Evolutionary conservation across 1,140 invertebrate genomes (phyloP).

Genomic region (Physella acuta): DNA sequence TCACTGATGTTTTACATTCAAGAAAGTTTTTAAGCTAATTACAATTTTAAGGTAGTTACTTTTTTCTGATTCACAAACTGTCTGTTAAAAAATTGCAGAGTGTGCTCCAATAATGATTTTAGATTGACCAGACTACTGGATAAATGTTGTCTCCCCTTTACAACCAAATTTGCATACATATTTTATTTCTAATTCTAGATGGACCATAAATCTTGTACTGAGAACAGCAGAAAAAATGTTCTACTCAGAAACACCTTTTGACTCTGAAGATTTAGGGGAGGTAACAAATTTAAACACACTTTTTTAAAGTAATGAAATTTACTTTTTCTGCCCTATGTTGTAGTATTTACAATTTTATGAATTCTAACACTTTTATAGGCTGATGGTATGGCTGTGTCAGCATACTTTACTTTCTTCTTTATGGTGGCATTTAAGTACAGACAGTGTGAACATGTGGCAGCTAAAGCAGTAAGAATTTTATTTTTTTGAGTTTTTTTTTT

Average conservation of each 20-base stretch:
- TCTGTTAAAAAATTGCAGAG: too few relatives aligned
- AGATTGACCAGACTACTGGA: too few relatives aligned
- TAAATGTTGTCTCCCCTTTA: background rate
- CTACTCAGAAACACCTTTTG: constrained; percentile 53
- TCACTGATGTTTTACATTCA: too few relatives aligned
- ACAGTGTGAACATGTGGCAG: constrained; percentile 48
- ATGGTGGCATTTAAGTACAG: constrained; percentile 58
- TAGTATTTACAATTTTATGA: background rate
- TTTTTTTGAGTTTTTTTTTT: too few relatives aligned
- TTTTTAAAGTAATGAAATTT: too few relatives aligned
- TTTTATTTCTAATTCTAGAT: constrained; percentile 39
- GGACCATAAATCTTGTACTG: constrained; percentile 55
- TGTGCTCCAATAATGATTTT: too few relatives aligned
- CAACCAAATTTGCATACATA: background rate
- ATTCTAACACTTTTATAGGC: constrained; percentile 37
- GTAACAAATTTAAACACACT: constrained; percentile 29
- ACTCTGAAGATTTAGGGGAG: constrained; percentile 56
- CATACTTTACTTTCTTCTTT: constrained; percentile 56
- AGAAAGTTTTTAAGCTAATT: too few relatives aligned
- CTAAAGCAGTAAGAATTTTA: constrained; percentile 51
- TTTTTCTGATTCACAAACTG: too few relatives aligned
- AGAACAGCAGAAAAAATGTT: constrained; percentile 56
- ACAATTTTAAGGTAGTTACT: too few relatives aligned
- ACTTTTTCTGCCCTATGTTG: too few relatives aligned
- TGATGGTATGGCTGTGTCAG: constrained; percentile 52